A percentile compares a stretch with the other conserved stretches of the same genome.
Conservation (phyloP, 2,888 invertebrate genomes). For the Ferdinandea cuprea region DNA sequence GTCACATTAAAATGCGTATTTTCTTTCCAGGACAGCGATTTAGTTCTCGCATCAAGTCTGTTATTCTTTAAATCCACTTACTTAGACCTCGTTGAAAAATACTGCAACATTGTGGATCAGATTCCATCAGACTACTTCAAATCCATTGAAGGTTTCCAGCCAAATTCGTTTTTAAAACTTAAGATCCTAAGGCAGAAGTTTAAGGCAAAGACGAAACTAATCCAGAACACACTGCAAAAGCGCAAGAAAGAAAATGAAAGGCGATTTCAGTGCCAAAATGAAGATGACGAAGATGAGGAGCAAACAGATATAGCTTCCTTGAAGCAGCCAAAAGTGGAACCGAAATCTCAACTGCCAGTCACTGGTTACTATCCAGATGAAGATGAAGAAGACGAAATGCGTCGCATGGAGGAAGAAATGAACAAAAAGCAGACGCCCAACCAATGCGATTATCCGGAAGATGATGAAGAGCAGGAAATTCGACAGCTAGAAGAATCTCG, state of each 20-base stretch:
- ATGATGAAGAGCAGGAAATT: slow-evolving; percentile 50
- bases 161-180: slow-evolving; percentile 84
- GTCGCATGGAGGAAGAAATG: slow-evolving; percentile 72
- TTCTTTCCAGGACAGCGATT: slow-evolving; percentile 75
- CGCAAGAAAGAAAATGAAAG: slow-evolving; percentile 61
- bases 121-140: slow-evolving; percentile 86
- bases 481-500: slow-evolving; percentile 28
- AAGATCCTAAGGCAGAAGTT: slow-evolving; percentile 86
- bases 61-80: slow-evolving; percentile 84
- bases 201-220: slow-evolving; percentile 84
- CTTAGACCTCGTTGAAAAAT: slow-evolving; percentile 86
- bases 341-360: slow-evolving; percentile 10
- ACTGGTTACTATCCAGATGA: slow-evolving; percentile 76
- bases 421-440: neutral
- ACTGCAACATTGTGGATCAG: slow-evolving; percentile 86
- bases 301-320: slow-evolving; percentile 20
- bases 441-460: slow-evolving; percentile 19
- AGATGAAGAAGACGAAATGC: slow-evolving; percentile 79
- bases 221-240: slow-evolving; percentile 79
- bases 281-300: slow-evolving; percentile 58
- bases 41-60: slow-evolving; percentile 76
- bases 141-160: slow-evolving; percentile 86
- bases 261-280: slow-evolving; percentile 56
- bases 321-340: slow-evolving; percentile 78
- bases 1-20: neutral